Evolutionary conservation across 2,113 vertebrate genomes (phyloP).

Genomic region (Vireo altiloquus): DNA sequence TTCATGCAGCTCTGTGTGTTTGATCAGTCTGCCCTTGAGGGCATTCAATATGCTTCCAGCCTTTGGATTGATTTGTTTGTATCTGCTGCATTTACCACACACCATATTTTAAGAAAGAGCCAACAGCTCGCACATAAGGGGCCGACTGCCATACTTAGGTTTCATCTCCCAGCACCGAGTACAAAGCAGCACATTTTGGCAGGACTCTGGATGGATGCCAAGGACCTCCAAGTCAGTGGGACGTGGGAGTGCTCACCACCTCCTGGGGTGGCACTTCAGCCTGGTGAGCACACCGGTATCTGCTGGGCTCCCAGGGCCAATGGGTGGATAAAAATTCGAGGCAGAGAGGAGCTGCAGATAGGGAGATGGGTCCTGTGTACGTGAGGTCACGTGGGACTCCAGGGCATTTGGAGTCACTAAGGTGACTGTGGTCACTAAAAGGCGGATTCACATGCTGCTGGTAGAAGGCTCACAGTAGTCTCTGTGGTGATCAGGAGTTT

Average conservation of each 20-base stretch:
- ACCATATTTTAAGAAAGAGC: not conserved
- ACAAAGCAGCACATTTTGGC: not conserved
- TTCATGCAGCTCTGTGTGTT: not conserved
- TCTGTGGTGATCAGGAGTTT: not conserved
- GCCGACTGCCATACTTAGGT: not conserved
- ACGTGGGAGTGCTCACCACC: not conserved
- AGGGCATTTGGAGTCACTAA: not conserved
- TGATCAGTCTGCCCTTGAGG: not conserved
- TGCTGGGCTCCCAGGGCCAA: not conserved
- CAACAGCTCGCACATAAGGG: not conserved
- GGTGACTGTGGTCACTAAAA: not conserved
- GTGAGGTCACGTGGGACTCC: fast-evolving
- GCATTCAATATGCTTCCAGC: not conserved
- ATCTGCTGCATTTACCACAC: not conserved
- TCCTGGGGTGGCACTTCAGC: not conserved
- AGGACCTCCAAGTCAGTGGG: not conserved
- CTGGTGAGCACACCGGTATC: not conserved
- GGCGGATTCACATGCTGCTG: not conserved
- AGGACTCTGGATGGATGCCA: not conserved
- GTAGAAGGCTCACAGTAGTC: not conserved
- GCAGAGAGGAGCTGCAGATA: not conserved
- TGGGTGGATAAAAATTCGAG: not conserved
- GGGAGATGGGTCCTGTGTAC: not conserved
- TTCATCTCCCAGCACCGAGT: not conserved
- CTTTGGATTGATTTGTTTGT: not conserved